Evolutionary conservation across 2,113 vertebrate species (phyloP).

Genomic region (Bothrops jararaca): DNA sequence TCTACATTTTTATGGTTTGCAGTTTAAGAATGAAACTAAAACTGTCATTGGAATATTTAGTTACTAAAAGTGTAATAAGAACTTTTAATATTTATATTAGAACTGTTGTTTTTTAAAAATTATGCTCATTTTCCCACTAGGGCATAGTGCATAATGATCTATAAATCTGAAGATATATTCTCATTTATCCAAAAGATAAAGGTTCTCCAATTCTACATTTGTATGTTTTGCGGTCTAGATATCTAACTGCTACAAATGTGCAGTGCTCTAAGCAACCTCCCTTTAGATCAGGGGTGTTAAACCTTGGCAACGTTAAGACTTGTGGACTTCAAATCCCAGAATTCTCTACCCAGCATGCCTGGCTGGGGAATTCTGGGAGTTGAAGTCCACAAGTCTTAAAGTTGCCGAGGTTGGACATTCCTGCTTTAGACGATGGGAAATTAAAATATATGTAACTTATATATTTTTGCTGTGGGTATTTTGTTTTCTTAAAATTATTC

Average conservation of each 20-base stretch:
- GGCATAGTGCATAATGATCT: background rate
- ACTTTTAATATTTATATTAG: background rate
- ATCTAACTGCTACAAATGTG: background rate
- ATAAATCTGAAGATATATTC: background rate
- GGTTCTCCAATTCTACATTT: background rate
- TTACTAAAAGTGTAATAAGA: background rate
- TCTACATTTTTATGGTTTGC: too few species aligned
- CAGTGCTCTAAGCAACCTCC: background rate
- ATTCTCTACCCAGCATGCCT: background rate
- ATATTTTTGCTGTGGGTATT: background rate
- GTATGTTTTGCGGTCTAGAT: background rate
- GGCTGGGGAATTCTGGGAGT: background rate
- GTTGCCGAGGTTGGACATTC: background rate
- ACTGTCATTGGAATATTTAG: background rate
- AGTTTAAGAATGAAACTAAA: background rate
- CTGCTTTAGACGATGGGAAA: background rate
- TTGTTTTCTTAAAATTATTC: background rate
- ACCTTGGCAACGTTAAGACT: background rate
- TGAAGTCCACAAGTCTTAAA: background rate
- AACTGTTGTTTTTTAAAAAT: background rate
- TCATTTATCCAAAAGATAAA: background rate
- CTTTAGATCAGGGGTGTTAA: background rate
- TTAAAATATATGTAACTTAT: rapidly evolving
- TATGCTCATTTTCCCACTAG: background rate
- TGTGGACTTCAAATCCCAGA: too few species aligned